Evolutionary conservation across 2,888 invertebrate genomes (phyloP), one percentile per base, ranked within the genome.

Genomic region (Pollenia griseotomentosa): DNA sequence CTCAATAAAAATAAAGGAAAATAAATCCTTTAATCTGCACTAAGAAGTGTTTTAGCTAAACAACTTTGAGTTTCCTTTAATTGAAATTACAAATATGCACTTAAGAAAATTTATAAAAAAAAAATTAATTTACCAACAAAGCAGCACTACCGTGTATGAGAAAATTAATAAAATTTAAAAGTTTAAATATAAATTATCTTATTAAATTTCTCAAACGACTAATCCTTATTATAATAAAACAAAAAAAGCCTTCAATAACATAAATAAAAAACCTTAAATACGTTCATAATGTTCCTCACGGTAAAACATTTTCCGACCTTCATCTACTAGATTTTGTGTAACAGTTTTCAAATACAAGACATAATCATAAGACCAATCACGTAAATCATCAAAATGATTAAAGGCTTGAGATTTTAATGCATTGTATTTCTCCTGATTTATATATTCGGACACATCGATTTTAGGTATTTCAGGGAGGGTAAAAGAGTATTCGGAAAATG

Each of bases 291-390:
- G 87, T 83, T 90, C 89, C 81, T 91, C 90, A 68, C 89, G 78
- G 83, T 90, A 90, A 90, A 93, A 92, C n/a, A 94, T 92, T 90
- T 92, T 93, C 89, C 92, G 91, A 89, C 95, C 91, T 88, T 94
- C 95, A 80, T 94, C 94, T 80, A 92, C 93, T 87, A 95, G 94
- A 90, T 95, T 95, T 11, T 94, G 94, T 0, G 94, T 94, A 0
- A 95, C 94, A 0, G 94, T 94, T 74, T 93, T 93, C 40, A 95
- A 89, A 89, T 95, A 95, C 51, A 94, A 59, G 59, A 92, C 87
- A 89, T 93, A 93, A 86, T 93, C 93, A 78, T 91, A 90, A 78
- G 92, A 92, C 90, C 91, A 92, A 84, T 90, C 94, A 0, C 94
- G 94, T 0, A 95, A 94, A 85, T 95, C 94, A 0, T 92, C 92